Evolutionary conservation across 1,140 invertebrate genomes (phyloP).

Genomic region (Nebria ingens): DNA sequence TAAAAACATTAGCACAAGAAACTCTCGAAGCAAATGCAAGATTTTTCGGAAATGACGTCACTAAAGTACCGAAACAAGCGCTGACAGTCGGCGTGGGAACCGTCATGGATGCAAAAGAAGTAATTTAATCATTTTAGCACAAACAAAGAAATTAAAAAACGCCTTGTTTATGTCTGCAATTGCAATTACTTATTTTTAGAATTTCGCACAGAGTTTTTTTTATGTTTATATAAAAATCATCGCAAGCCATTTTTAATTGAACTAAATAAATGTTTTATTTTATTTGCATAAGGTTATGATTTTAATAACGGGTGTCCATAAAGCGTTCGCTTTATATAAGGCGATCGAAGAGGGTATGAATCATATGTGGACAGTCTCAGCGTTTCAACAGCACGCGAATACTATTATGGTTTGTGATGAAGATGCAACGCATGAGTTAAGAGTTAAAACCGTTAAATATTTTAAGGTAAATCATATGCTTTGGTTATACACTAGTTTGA

Average conservation of each 20-base stretch:
- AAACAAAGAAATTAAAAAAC: neutral
- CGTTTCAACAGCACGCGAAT: slow-evolving; percentile 84
- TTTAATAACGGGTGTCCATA: slow-evolving; percentile 86
- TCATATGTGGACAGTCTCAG: slow-evolving; percentile 98
- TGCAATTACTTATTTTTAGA: too few species aligned
- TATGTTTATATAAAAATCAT: too few species aligned
- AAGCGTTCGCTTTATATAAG: slow-evolving; percentile 87
- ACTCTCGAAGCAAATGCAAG: slow-evolving; percentile 90
- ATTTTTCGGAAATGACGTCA: slow-evolving; percentile 88
- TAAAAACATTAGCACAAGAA: slow-evolving; percentile 89
- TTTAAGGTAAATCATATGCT: slow-evolving; percentile 63
- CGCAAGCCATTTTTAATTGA: slow-evolving; percentile 2
- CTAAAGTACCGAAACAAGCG: slow-evolving; percentile 79
- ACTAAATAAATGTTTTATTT: neutral
- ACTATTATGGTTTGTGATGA: slow-evolving; percentile 91
- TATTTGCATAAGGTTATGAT: slow-evolving; percentile 67
- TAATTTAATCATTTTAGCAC: slow-evolving; percentile 28
- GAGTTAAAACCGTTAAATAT: slow-evolving; percentile 96
- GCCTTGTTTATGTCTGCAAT: neutral
- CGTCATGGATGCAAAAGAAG: slow-evolving; percentile 93
- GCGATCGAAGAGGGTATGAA: slow-evolving; percentile 92
- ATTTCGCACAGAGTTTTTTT: neutral
- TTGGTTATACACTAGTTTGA: too few species aligned
- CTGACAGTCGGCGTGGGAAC: slow-evolving; percentile 94
- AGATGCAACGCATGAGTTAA: slow-evolving; percentile 86